A percentile compares a stretch with the other conserved stretches of the same genome.
Evolutionary conservation across 2,113 vertebrate species (phyloP).

Genomic region (Myotis lucifugus): DNA sequence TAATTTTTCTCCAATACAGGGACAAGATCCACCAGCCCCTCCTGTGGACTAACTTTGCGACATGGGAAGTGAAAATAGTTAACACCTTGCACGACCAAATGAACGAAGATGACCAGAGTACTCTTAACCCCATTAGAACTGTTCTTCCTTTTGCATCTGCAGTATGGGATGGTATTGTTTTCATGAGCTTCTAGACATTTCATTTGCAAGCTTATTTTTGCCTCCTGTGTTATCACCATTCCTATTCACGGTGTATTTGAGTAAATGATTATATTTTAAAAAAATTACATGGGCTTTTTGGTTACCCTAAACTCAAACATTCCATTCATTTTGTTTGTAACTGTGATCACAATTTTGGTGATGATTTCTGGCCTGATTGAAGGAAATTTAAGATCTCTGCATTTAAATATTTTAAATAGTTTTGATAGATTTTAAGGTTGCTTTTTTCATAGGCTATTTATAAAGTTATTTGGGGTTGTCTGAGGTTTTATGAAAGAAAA

Average conservation of each 20-base stretch:
- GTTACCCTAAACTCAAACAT: slow-evolving; percentile 80
- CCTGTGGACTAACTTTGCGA: slow-evolving; percentile 90
- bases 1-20: slow-evolving; percentile 80
- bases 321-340: slow-evolving; percentile 80
- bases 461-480: slow-evolving; percentile 76
- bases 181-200: slow-evolving; percentile 82
- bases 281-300: slow-evolving; percentile 66
- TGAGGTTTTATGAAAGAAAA: slow-evolving; percentile 71
- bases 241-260: slow-evolving; percentile 75
- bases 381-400: slow-evolving; percentile 78
- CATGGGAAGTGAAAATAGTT: slow-evolving; percentile 74
- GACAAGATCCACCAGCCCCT: slow-evolving; percentile 93
- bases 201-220: slow-evolving; percentile 82
- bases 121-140: slow-evolving; percentile 76
- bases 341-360: slow-evolving; percentile 74
- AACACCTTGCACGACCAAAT: slow-evolving; percentile 86
- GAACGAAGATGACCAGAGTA: slow-evolving; percentile 85
- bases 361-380: slow-evolving; percentile 77
- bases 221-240: slow-evolving; percentile 78
- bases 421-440: slow-evolving; percentile 74
- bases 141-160: slow-evolving; percentile 79
- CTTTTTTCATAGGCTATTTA: slow-evolving; percentile 75
- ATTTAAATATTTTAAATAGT: slow-evolving; percentile 75
- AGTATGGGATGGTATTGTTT: slow-evolving; percentile 79
- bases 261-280: slow-evolving; percentile 75